phyloP scores from a whole-genome alignment of 2,888 invertebrate genomes.

The Abrostola triplasia region DNA sequence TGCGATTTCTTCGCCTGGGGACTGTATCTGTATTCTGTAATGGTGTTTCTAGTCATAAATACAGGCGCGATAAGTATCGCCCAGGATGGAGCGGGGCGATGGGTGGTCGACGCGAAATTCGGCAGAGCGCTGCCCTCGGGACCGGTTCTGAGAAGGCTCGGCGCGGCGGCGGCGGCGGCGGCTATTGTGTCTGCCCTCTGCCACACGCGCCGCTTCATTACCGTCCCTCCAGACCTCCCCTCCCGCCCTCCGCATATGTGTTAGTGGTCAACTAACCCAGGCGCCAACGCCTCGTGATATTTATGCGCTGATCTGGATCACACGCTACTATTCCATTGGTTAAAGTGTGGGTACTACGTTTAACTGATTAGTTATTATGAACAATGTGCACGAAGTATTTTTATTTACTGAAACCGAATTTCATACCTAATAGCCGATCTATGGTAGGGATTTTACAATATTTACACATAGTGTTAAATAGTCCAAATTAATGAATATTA shows the following conservation, averaged over 20 bases:
- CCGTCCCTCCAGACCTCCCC: constrained; percentile 64
- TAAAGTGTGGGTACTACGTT: constrained; percentile 15
- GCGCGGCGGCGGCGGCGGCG: constrained; percentile 74
- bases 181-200: constrained; percentile 84
- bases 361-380: neutral
- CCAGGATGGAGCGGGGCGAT: constrained; percentile 69
- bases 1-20: constrained; percentile 70
- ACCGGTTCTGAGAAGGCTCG: constrained; percentile 86
- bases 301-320: constrained; percentile 49
- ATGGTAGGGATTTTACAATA: no score
- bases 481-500: no score
- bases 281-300: constrained; percentile 66
- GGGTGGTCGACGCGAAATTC: constrained; percentile 87
- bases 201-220: constrained; percentile 82
- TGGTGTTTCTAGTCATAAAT: constrained; percentile 84
- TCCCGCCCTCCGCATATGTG: constrained; percentile 47
- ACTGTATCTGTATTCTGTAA: constrained; percentile 71
- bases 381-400: no score
- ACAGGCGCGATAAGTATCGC: constrained; percentile 84
- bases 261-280: constrained; percentile 61
- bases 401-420: neutral
- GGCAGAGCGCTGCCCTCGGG: constrained; percentile 80
- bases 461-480: no score
- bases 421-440: no score
- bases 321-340: constrained; percentile 41